Percentiles rank a stretch among this genome's conserved stretches.
Conservation (phyloP, 2,113 vertebrate species). For the Thermophis baileyi region DNA sequence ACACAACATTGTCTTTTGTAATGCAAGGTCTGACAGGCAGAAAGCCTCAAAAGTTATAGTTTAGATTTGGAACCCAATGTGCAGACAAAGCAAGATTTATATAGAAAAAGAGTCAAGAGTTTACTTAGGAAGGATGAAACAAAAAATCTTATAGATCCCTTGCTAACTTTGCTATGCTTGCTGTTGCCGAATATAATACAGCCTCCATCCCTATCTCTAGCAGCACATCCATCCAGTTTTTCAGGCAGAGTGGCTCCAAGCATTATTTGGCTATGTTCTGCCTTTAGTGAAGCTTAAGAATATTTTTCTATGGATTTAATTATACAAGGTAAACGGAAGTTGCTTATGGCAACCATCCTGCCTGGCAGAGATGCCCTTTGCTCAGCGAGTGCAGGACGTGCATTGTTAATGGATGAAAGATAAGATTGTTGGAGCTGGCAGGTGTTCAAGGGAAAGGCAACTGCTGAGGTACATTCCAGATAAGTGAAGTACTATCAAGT, state of each 20-base stretch:
- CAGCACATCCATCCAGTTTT: not conserved
- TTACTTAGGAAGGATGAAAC: not conserved
- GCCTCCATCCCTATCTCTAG: not conserved
- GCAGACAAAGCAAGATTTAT: not conserved
- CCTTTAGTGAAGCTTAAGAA: not conserved
- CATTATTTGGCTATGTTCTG: not conserved
- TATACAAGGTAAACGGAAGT: not conserved
- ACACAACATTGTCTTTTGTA: not conserved
- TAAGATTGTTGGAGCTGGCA: not conserved
- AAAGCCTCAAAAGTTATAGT: not conserved
- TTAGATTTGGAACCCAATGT: not conserved
- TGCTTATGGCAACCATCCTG: not conserved
- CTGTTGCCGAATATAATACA: not conserved
- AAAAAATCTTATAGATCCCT: not conserved
- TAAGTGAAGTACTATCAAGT: not conserved
- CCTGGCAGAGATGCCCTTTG: not conserved
- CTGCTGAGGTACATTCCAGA: not conserved
- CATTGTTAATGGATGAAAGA: not conserved
- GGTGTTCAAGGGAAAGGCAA: not conserved
- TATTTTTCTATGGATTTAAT: not conserved
- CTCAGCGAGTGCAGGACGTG: not conserved
- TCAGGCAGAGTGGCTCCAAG: not conserved
- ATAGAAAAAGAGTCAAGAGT: not conserved
- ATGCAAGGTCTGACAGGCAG: not conserved
- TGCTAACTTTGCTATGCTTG: not conserved